Percentiles rank a stretch among this genome's conserved stretches.
Conservation (phyloP, 2,888 invertebrate genomes). For the Rosalia funebris region DNA sequence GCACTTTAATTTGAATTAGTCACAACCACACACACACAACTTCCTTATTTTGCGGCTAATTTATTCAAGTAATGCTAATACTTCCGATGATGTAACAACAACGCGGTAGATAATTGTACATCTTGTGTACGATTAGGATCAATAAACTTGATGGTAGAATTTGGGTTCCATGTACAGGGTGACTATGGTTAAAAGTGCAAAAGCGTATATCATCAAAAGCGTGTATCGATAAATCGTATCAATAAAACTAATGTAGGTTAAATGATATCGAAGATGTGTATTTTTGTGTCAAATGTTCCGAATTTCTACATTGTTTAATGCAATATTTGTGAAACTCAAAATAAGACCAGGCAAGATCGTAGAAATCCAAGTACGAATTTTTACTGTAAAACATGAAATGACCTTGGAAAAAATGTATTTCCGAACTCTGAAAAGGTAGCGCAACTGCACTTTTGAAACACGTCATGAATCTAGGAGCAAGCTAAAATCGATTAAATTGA, state of each 20-base stretch:
- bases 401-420: slow-evolving; percentile 15
- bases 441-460: neutral
- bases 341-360: too few relatives aligned
- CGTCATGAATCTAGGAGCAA: neutral
- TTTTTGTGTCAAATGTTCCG: too few relatives aligned
- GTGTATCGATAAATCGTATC: too few relatives aligned
- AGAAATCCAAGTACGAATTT: neutral
- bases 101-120: neutral
- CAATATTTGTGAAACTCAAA: slow-evolving; percentile 9
- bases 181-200: too few relatives aligned
- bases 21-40: neutral
- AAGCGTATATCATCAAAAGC: too few relatives aligned
- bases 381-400: slow-evolving; percentile 1
- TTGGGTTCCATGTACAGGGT: neutral
- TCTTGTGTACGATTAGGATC: neutral
- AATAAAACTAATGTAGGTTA: too few relatives aligned
- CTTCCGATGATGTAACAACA: neutral
- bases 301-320: neutral
- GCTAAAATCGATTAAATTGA: slow-evolving; percentile 14
- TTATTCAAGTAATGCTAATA: neutral
- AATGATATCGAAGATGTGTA: too few relatives aligned
- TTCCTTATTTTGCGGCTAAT: neutral
- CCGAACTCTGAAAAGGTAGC: neutral
- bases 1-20: neutral
- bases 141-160: slow-evolving; percentile 1